Conservation (phyloP, 2,888 invertebrate species). For the Merodon equestris region DNA sequence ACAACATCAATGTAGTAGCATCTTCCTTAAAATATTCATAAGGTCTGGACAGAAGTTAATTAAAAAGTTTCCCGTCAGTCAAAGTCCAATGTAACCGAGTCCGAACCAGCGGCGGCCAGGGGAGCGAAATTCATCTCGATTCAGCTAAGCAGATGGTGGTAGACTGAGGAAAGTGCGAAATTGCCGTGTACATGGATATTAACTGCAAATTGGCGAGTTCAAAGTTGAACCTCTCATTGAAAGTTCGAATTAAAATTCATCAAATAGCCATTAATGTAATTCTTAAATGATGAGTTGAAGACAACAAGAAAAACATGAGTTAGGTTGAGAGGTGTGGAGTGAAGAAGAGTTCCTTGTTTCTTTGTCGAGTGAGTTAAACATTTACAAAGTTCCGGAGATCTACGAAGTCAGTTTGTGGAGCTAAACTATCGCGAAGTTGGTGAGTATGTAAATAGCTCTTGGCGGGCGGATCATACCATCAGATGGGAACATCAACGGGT, state of each 20-base stretch:
- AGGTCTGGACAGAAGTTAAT: slow-evolving; percentile 43
- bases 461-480: too few species aligned
- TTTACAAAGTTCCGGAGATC: slow-evolving; percentile 12
- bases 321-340: too few species aligned
- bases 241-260: slow-evolving; percentile 35
- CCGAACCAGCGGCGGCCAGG: too few species aligned
- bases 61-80: slow-evolving; percentile 43
- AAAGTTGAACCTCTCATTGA: slow-evolving; percentile 14
- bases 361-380: slow-evolving; percentile 13
- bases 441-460: too few species aligned
- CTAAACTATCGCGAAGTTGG: too few species aligned
- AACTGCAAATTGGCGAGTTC: slow-evolving; percentile 3
- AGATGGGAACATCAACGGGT: too few species aligned
- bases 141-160: too few species aligned
- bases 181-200: background rate
- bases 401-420: background rate
- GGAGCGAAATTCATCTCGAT: too few species aligned
- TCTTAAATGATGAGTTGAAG: background rate
- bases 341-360: too few species aligned
- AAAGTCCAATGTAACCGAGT: slow-evolving; percentile 1
- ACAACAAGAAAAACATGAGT: slow-evolving; percentile 1
- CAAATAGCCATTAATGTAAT: slow-evolving; percentile 34
- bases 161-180: too few species aligned
- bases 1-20: slow-evolving; percentile 7
- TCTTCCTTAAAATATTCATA: slow-evolving; percentile 43